Percentiles rank a stretch among this genome's conserved stretches.
Conservation (phyloP, 2,888 invertebrate species). For the Metallyticus violacea region DNA sequence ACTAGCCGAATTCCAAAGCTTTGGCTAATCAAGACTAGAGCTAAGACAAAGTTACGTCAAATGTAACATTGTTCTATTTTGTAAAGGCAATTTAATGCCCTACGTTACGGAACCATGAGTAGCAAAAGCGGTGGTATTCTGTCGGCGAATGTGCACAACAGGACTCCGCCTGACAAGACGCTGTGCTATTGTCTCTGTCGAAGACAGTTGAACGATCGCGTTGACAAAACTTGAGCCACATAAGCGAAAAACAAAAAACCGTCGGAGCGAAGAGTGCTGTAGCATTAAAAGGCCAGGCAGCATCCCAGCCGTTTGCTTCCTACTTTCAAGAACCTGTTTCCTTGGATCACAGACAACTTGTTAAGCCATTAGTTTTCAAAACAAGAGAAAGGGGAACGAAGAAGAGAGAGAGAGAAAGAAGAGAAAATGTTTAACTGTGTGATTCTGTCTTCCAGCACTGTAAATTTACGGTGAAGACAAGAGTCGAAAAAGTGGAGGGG, state of each 20-base stretch:
- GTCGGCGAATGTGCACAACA: not conserved
- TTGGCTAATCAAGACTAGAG: too few species aligned
- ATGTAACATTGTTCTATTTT: not conserved
- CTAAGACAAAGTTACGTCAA: too few species aligned
- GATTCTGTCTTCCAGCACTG: not conserved
- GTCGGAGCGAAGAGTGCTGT: not conserved
- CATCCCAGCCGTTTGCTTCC: not conserved
- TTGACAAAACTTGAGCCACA: not conserved
- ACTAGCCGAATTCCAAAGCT: too few species aligned
- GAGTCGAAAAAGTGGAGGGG: too few species aligned
- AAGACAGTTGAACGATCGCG: not conserved
- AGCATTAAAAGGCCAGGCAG: not conserved
- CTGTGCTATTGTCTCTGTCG: not conserved
- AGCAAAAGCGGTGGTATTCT: not conserved
- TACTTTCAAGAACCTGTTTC: slow-evolving; percentile 10
- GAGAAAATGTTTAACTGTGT: not conserved
- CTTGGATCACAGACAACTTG: not conserved
- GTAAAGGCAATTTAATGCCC: not conserved
- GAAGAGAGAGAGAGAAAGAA: not conserved
- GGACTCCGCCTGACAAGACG: not conserved
- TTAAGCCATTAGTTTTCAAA: not conserved
- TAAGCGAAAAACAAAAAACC: not conserved
- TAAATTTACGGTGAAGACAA: not conserved
- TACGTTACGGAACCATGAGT: not conserved
- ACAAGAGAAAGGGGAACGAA: not conserved